These are phyloP conservation scores for Polyommatus iphigenia DNA, from an alignment of 2,888 invertebrate genomes.

Conservation along the genomic window DNA sequence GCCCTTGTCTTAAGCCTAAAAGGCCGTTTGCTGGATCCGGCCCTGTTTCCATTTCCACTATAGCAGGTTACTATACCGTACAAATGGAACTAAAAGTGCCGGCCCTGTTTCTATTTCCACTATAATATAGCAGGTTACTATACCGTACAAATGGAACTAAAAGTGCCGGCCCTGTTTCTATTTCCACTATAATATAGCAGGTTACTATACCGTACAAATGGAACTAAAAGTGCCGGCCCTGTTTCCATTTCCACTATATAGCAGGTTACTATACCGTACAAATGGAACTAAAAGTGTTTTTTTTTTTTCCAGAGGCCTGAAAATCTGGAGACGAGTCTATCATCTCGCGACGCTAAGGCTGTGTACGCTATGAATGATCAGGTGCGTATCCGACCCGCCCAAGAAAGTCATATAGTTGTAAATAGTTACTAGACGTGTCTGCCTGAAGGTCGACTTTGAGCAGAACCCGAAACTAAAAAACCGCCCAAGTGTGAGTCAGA, in stretches of 20 bases:
- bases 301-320: conserved; percentile 83
- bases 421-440: no score
- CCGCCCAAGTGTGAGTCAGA: no score
- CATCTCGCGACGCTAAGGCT: conserved; percentile 84
- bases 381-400: conserved; percentile 66
- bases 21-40: no score
- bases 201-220: neutral
- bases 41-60: no score
- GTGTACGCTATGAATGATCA: conserved; percentile 89
- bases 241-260: no score
- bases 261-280: neutral
- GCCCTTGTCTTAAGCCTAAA: no score
- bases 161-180: neutral
- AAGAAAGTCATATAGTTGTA: no score
- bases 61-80: neutral
- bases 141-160: neutral
- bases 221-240: neutral
- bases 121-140: no score
- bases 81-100: neutral
- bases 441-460: neutral
- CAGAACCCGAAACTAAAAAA: neutral
- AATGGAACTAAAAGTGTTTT: neutral
- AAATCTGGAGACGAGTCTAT: conserved; percentile 86
- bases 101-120: no score
- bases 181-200: no score